These are phyloP conservation scores for Ianthella basta DNA, from an alignment of 37 sponge, comb jelly and placozoan genomes.

Conservation along the genomic window DNA sequence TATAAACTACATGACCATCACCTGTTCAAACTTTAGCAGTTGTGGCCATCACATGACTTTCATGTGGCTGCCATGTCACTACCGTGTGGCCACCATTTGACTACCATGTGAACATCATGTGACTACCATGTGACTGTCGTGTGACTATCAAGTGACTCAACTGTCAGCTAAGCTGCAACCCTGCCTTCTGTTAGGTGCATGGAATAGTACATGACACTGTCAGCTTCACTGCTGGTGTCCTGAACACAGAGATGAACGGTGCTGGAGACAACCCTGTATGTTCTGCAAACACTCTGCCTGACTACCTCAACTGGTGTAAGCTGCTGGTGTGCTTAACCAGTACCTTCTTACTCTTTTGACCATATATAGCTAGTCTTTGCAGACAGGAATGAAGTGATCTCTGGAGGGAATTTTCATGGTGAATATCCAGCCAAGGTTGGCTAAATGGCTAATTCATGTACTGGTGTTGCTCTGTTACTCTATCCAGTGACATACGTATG, in stretches of 20 bases:
- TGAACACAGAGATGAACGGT: conserved; percentile 95
- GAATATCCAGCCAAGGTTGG: conserved; percentile 97
- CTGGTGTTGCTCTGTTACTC: no score
- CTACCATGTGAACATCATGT: no score
- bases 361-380: conserved; percentile 75
- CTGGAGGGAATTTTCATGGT: conserved; percentile 98
- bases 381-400: conserved; percentile 67
- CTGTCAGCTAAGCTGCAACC: no score
- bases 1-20: no score
- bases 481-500: neutral
- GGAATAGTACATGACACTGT: conserved; percentile 92
- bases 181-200: conserved; percentile 91
- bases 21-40: no score
- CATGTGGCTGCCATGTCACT: neutral
- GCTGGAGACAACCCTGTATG: conserved; percentile 96
- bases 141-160: neutral
- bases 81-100: no score
- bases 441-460: neutral
- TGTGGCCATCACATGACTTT: neutral
- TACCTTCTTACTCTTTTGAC: neutral
- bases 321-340: neutral
- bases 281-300: neutral
- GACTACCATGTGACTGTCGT: no score
- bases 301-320: neutral
- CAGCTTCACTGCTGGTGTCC: conserved; percentile 77